Conservation (phyloP, 2,113 vertebrate genomes). For the Nannobrachium achirus region DNA sequence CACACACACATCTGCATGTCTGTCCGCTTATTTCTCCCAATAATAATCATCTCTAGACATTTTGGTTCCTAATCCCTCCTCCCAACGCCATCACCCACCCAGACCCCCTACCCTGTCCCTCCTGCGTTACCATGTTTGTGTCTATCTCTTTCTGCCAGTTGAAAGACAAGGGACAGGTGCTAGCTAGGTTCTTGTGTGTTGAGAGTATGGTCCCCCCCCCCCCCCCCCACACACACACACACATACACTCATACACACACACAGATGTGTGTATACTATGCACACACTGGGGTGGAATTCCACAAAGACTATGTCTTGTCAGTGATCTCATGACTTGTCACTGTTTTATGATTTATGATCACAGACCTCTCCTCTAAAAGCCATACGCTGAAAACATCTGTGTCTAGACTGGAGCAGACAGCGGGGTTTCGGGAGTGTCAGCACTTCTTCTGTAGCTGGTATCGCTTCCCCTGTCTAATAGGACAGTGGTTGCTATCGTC, state of each 20-base stretch:
- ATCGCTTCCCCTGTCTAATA: slow-evolving; percentile 6
- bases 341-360: slow-evolving; percentile 53
- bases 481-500: not conserved
- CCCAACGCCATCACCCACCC: not conserved
- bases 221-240: slow-evolving; percentile 1
- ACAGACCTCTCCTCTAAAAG: slow-evolving; percentile 30
- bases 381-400: slow-evolving; percentile 56
- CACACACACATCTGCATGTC: slow-evolving; percentile 36
- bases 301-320: slow-evolving; percentile 29
- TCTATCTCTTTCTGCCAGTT: slow-evolving; percentile 23
- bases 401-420: slow-evolving; percentile 15
- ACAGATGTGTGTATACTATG: no score
- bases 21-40: slow-evolving; percentile 25
- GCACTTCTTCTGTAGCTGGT: slow-evolving; percentile 31
- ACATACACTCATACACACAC: not conserved
- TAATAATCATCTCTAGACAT: slow-evolving; percentile 46
- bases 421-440: slow-evolving; percentile 36
- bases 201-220: slow-evolving; percentile 33
- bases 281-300: slow-evolving; percentile 24
- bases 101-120: slow-evolving; percentile 6
- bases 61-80: slow-evolving; percentile 17
- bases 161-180: slow-evolving; percentile 64
- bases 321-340: slow-evolving; percentile 26
- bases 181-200: slow-evolving; percentile 29
- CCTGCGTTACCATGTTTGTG: not conserved